A percentile compares a stretch with the other conserved stretches of the same genome.
phyloP scores from a whole-genome alignment of 1,140 invertebrate species.

The Yoshiicerus persimilis region DNA sequence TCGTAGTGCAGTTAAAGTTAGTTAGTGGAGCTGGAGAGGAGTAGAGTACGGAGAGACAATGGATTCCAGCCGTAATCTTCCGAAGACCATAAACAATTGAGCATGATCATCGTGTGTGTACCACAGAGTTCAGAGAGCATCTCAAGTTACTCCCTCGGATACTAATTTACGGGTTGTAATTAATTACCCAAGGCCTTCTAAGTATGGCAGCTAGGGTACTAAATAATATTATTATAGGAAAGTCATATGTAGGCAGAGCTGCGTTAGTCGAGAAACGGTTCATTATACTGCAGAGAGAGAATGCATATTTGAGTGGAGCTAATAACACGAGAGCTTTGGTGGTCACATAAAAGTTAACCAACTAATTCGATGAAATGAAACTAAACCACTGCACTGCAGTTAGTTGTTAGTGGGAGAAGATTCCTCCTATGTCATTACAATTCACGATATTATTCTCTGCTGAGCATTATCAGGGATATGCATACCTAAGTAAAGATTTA shows the following conservation, averaged over 20 bases:
- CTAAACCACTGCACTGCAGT: not conserved
- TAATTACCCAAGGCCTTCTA: not conserved
- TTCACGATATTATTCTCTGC: not conserved
- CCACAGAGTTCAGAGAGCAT: constrained; percentile 11
- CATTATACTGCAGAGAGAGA: not conserved
- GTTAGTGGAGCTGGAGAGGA: not conserved
- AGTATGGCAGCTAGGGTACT: not conserved
- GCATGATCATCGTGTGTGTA: not conserved
- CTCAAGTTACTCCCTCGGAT: constrained; percentile 15
- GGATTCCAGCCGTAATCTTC: not conserved
- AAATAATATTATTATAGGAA: not conserved
- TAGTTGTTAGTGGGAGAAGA: not conserved
- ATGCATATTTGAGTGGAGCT: not conserved
- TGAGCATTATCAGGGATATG: not conserved
- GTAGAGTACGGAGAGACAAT: not conserved
- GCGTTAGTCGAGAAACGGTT: not conserved
- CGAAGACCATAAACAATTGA: not conserved
- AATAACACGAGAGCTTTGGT: constrained; percentile 1
- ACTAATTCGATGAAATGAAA: constrained; percentile 18
- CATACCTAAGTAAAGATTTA: constrained; percentile 2
- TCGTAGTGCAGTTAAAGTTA: not conserved
- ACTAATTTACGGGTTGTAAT: constrained; percentile 17
- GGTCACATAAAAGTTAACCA: not conserved
- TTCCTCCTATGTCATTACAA: not conserved
- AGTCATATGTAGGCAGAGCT: not conserved